Evolutionary conservation across 2,888 invertebrate species (phyloP), one percentile per base, ranked within the genome.

Genomic region (Drosophila eohydei): DNA sequence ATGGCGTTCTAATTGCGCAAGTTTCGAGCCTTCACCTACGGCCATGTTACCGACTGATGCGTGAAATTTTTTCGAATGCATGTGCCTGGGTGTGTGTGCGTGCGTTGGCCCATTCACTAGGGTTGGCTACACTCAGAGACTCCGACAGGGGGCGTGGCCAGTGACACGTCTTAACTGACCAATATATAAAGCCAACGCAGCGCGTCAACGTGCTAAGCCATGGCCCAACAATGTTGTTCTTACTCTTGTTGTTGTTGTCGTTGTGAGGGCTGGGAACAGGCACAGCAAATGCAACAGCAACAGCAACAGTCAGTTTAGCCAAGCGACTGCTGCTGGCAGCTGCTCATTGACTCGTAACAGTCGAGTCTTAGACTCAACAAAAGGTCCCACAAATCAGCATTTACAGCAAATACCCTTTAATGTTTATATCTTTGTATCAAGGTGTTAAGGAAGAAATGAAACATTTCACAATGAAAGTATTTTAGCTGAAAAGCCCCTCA

Each of bases 101-200:
- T 52, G 26, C 16, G 38, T 16, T 40, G 41, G 61, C 65, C 50
- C 56, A 32, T 32, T 56, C 56, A 32, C 32, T 58, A 58, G 73
- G 62, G 74, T 59, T 64, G 60, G 21, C 44, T 46, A 26, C 57
- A 61, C 58, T 46, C 46, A n/a, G 28, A 8, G 14, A 46, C 46
- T 40, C 65, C n/a, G 62, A 41, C 50, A 43, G 38, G 81, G 66
- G 83, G 84, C 84, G 87, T 84, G 87, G 64, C 76, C 81, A 89
- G 88, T 83, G 89, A 89, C 84, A 89, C 74, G 84, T 78, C 87
- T 81, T 78, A 81, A 87, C 83, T 88, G 84, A 81, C 89, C 89
- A 88, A 84, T 88, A 78, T 78, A 73, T 78, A 84, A 81, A 71
- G 73, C 71, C 79, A 75, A 73, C 63, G 70, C 80, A 86, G 52